Evolutionary conservation across 2,888 invertebrate species (phyloP), one percentile per base, ranked within the genome.

Genomic region (Drosophila trichaetosa): DNA sequence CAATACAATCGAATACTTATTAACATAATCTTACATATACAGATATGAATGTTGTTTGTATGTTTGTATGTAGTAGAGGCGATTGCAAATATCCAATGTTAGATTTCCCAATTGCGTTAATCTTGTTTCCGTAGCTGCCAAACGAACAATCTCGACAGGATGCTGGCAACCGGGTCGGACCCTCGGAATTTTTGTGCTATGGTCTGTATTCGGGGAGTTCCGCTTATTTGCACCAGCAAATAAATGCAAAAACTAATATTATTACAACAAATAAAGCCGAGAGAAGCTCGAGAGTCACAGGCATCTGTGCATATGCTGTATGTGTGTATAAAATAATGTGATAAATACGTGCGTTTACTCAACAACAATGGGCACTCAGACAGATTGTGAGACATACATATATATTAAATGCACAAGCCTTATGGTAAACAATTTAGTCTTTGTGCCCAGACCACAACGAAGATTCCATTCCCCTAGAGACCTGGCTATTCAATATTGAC

Each of bases 71-170:
- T 18, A 34, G 54, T 40, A 16, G 33, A 34, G 56, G 40, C 42
- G 65, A 66, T 48, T 53, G 65, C 36, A 65, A 70, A 71, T 75
- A 69, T 58, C 46, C 63, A 66, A 68, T 58, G 68, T 54, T 66
- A 56, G 52, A 76, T 81, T 80, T 79, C 82, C 82, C 89, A 87
- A 87, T 87, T 89, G 89, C 79, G 84, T 87, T 85, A 87, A 84
- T 89, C 76, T 79, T 71, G 46, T 75, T 89, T 87, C 72, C 82
- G 71, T 63, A 53, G 57, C 34, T 58, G 66, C 38, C 46, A 53
- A 52, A 34, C 36, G 62, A 34, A 63, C 58, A 59, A 72, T 57
- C 54, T 40, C 40, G 18, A 34, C 56, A 64, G 54, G 27, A 64
- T 56, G 69, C 33, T 24, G 38, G 36, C 27, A 57, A 51, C 33